Conservation (phyloP, 2,888 invertebrate genomes). For the Cancer borealis region DNA sequence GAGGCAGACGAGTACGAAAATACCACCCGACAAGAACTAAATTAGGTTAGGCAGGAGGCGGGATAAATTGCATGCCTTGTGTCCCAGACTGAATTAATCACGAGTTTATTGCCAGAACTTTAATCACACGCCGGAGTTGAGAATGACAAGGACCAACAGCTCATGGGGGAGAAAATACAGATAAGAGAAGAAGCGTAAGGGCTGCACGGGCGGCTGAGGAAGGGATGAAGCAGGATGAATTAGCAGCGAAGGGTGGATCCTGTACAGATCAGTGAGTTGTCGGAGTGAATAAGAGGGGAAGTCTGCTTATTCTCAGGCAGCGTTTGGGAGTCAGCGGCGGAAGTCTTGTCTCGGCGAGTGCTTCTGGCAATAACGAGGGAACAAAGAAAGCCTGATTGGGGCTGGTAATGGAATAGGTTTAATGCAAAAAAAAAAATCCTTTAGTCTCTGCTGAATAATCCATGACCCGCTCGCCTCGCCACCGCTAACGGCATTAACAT, state of each 20-base stretch:
- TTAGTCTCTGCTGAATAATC: not conserved
- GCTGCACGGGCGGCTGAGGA: not conserved
- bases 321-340: not conserved
- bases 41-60: slow-evolving; percentile 13
- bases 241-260: not conserved
- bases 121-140: slow-evolving; percentile 16
- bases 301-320: not conserved
- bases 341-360: slow-evolving; percentile 15
- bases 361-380: slow-evolving; percentile 6
- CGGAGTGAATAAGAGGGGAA: slow-evolving; percentile 3
- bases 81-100: slow-evolving; percentile 27
- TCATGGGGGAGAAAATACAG: not conserved
- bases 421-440: not conserved
- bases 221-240: not conserved
- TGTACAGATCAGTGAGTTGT: not conserved
- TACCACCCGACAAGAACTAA: not conserved
- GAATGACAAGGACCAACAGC: slow-evolving; percentile 17
- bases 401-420: slow-evolving; percentile 7
- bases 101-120: slow-evolving; percentile 22
- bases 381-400: slow-evolving; percentile 24
- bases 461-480: not conserved
- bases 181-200: not conserved
- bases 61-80: slow-evolving; percentile 4
- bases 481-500: slow-evolving; percentile 3
- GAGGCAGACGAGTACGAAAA: not conserved